These are phyloP conservation scores for Saccostrea echinata DNA, from an alignment of 1,140 invertebrate species.

Conservation along the genomic window DNA sequence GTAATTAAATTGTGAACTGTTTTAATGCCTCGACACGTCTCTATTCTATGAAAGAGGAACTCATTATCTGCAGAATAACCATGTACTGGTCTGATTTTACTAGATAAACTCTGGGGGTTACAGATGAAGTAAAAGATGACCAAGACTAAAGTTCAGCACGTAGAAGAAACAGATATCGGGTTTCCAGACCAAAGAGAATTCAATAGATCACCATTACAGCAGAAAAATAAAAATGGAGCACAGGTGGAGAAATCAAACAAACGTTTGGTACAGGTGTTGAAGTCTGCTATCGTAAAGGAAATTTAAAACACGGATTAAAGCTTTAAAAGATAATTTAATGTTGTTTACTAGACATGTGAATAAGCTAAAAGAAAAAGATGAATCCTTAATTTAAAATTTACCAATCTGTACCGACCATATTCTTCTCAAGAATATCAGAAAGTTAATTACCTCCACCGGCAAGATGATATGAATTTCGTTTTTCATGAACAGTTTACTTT, in stretches of 20 bases:
- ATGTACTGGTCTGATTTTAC: background rate
- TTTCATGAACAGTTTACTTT: no score
- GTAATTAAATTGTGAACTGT: background rate
- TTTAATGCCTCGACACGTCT: slow-evolving; percentile 24
- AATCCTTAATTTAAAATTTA: background rate
- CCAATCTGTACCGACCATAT: no score
- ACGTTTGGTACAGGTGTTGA: background rate
- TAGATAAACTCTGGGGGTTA: slow-evolving; percentile 4
- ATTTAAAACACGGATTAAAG: background rate
- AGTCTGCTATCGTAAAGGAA: background rate
- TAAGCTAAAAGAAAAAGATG: background rate
- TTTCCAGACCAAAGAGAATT: slow-evolving; percentile 5
- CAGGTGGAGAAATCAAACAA: slow-evolving; percentile 34
- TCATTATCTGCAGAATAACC: slow-evolving; percentile 13
- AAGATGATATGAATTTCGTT: no score
- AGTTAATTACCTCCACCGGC: no score
- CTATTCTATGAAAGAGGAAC: background rate
- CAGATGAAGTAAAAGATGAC: slow-evolving; percentile 29
- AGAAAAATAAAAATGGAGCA: background rate
- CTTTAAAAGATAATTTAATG: slow-evolving; percentile 18
- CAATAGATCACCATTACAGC: slow-evolving; percentile 24
- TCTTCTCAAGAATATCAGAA: no score
- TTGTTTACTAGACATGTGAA: background rate
- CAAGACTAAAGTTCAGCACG: background rate
- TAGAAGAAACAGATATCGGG: background rate